Evolutionary conservation across 1,140 invertebrate genomes (phyloP).

Genomic region (Bombus consobrinus): DNA sequence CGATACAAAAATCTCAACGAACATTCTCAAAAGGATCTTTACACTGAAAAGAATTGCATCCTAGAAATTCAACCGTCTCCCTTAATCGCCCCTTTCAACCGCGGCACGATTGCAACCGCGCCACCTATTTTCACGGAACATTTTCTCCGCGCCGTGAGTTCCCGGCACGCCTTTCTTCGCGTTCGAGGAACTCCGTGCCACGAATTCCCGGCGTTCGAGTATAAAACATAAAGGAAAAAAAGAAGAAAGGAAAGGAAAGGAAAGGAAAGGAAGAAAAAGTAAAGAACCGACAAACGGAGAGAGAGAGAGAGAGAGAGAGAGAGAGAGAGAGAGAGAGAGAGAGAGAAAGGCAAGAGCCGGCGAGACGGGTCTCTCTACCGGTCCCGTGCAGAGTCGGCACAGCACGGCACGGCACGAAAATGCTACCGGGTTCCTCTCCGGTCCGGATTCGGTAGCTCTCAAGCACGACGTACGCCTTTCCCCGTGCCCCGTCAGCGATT

Average conservation of each 20-base stretch:
- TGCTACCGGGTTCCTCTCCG: slow-evolving; percentile 45
- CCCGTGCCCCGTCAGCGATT: slow-evolving; percentile 4
- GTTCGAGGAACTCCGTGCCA: slow-evolving; percentile 35
- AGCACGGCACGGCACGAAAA: slow-evolving; percentile 25
- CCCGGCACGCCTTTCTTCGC: slow-evolving; percentile 41
- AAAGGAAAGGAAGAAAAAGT: not conserved
- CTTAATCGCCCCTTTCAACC: slow-evolving; percentile 2
- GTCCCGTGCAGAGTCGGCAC: not conserved
- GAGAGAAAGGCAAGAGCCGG: not conserved
- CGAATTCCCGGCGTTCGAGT: slow-evolving; percentile 29
- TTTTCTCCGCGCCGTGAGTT: slow-evolving; percentile 18
- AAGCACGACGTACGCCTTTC: slow-evolving; percentile 15
- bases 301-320: not conserved
- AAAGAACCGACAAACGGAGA: not conserved
- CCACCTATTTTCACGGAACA: slow-evolving; percentile 39
- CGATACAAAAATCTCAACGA: not conserved
- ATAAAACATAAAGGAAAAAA: slow-evolving; percentile 11
- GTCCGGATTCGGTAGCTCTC: slow-evolving; percentile 41
- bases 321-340: not conserved
- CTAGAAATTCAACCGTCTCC: not conserved
- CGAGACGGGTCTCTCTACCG: slow-evolving; percentile 30
- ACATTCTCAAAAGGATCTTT: not conserved
- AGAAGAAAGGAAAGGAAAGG: no score
- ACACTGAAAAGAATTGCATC: not conserved
- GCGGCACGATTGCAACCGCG: not conserved